Evolutionary conservation across 2,888 invertebrate genomes (phyloP), one percentile per base, ranked within the genome.

Genomic region (Athripsodes cinereus): DNA sequence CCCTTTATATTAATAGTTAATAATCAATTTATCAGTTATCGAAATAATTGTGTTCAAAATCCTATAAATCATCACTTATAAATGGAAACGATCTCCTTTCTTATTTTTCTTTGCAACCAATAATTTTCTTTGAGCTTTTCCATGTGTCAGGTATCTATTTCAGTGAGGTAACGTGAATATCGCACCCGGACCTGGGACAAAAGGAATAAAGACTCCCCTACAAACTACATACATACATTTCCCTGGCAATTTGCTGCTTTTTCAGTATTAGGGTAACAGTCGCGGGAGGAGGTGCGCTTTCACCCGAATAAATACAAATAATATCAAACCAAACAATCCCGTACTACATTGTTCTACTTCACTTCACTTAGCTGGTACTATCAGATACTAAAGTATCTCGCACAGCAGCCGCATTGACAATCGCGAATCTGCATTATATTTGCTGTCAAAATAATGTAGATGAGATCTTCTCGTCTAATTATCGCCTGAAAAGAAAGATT

Each of bases 141-240:
- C n/a, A n/a, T n/a, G n/a, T n/a, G n/a, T n/a, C n/a, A n/a, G n/a
- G n/a, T n/a, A n/a, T n/a, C n/a, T n/a, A n/a, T n/a, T n/a, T n/a
- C 11, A 22, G 44, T 22, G 26, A 10, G 56, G 1, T 22, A 52
- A 56, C 46, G 56, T 2, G 22, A 56, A 8, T 46, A 40, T 46
- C 18, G n/a, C 56, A 56, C 56, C 56, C 56, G 56, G 56, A 56
- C 52, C 56, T 52, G 56, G 56, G 51, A 51, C 52, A 52, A 56
- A 56, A 26, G 21, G 46, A 56, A 50, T 53, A 44, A 35, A 50
- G 50, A 21, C 50, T 50, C 51, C 51, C 51, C 50, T 46, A 22
- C 35, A 18, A n/a, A n/a, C n/a, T n/a, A n/a, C 22, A 16, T 18
- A 19, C 13, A 46, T 18, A 51, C 44, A 40, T 56, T 52, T 56